These are phyloP conservation scores for Acanthiza pusilla DNA, from an alignment of 2,797 vertebrate genomes.

Conservation along the genomic window DNA sequence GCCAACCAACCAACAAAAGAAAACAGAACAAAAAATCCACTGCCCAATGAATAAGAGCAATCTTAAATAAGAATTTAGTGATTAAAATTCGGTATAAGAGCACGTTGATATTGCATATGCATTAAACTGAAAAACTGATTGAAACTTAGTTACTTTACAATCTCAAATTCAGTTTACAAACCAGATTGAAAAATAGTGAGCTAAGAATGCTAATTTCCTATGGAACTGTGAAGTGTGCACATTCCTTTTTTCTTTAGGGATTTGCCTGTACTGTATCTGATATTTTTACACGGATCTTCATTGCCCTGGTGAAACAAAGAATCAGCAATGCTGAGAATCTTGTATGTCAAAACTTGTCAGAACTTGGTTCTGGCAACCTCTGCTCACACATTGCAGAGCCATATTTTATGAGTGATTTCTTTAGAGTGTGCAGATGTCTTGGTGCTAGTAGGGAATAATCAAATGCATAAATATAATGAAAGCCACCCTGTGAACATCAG, in stretches of 20 bases:
- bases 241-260: background rate
- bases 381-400: background rate
- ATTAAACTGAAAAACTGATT: background rate
- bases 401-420: background rate
- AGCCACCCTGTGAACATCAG: background rate
- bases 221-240: background rate
- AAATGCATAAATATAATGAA: background rate
- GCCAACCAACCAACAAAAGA: fast-evolving
- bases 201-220: background rate
- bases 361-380: background rate
- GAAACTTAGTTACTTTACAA: background rate
- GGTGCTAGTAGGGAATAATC: background rate
- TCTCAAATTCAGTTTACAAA: background rate
- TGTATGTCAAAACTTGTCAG: background rate
- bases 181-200: background rate
- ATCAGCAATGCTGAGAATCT: background rate
- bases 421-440: background rate
- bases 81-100: background rate
- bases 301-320: background rate
- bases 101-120: background rate
- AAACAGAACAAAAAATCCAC: too few relatives aligned
- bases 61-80: background rate
- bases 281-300: background rate
- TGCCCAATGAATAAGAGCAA: background rate
- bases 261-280: background rate